phyloP scores from a whole-genome alignment of 2,797 vertebrate species.

The Pelobates cultripes region DNA sequence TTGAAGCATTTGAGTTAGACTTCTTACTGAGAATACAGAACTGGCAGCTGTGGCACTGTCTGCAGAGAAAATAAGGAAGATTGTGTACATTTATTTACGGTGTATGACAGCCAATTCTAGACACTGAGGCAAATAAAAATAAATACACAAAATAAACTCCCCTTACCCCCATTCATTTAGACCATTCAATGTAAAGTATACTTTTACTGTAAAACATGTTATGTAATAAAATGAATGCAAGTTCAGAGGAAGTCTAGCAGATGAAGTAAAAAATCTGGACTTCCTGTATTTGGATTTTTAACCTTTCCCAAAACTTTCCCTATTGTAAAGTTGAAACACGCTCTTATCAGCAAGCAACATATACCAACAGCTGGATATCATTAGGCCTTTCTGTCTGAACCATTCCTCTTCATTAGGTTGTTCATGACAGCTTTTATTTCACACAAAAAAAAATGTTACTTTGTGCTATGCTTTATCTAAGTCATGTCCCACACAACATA shows the following conservation, averaged over 20 bases:
- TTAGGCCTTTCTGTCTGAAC: conserved; percentile 86
- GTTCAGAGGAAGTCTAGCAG: conserved; percentile 70
- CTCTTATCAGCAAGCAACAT: conserved; percentile 76
- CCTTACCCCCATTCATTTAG: conserved; percentile 39
- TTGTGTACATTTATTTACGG: conserved; percentile 40
- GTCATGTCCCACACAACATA: conserved; percentile 77
- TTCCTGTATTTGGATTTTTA: conserved; percentile 75
- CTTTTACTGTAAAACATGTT: conserved; percentile 61
- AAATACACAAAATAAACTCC: no score
- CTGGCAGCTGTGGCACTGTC: conserved; percentile 40
- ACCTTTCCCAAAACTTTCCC: conserved; percentile 75
- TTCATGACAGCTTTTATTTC: conserved; percentile 86
- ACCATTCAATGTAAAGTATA: conserved; percentile 51
- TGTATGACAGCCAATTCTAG: conserved; percentile 23
- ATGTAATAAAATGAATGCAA: conserved; percentile 66
- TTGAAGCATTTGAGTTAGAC: conserved; percentile 10
- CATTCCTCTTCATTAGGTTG: conserved; percentile 92
- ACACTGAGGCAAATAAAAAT: background rate
- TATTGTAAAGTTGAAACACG: conserved; percentile 75
- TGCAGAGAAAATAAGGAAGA: conserved; percentile 18
- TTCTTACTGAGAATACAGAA: conserved; percentile 45
- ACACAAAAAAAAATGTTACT: conserved; percentile 86
- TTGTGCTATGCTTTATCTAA: conserved; percentile 88
- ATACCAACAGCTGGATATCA: conserved; percentile 91
- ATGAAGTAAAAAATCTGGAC: conserved; percentile 72